Percentiles rank a stretch among this genome's conserved stretches.
phyloP scores from a whole-genome alignment of 2,888 invertebrate genomes.

The Lithophane semibrunnea region DNA sequence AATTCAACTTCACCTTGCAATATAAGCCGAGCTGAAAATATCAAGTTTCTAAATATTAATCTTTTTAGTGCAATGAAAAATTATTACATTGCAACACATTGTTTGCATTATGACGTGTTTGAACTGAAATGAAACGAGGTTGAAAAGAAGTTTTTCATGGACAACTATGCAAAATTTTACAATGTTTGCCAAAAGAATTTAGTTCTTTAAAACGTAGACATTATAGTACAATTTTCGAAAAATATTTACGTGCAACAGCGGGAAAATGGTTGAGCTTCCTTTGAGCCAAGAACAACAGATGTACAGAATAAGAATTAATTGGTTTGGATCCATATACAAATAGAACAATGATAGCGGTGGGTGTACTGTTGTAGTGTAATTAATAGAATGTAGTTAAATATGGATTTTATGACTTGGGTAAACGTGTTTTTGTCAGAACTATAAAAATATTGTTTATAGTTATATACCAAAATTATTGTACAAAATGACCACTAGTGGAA shows the following conservation, averaged over 20 bases:
- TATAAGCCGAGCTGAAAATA: slow-evolving; percentile 71
- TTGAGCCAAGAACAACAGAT: background rate
- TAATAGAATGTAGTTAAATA: background rate
- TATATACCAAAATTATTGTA: background rate
- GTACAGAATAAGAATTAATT: background rate
- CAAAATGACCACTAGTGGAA: background rate
- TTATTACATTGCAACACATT: slow-evolving; percentile 55
- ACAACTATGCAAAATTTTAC: background rate
- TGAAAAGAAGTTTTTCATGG: slow-evolving; percentile 13
- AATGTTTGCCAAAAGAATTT: background rate
- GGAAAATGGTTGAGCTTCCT: background rate
- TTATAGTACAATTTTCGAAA: background rate
- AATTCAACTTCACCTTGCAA: slow-evolving; percentile 78
- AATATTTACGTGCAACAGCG: background rate
- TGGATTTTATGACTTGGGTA: background rate
- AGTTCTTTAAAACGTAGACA: background rate
- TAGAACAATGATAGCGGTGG: background rate
- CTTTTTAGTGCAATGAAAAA: slow-evolving; percentile 62
- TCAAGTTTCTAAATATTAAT: slow-evolving; percentile 75
- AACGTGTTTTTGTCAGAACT: background rate
- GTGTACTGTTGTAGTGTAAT: slow-evolving; percentile 3
- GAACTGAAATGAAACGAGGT: slow-evolving; percentile 15
- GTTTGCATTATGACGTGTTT: slow-evolving; percentile 31
- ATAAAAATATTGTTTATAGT: background rate
- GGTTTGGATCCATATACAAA: background rate